Evolutionary conservation across 1,140 invertebrate genomes (phyloP).

Genomic region (Stegodyphus dumicola): DNA sequence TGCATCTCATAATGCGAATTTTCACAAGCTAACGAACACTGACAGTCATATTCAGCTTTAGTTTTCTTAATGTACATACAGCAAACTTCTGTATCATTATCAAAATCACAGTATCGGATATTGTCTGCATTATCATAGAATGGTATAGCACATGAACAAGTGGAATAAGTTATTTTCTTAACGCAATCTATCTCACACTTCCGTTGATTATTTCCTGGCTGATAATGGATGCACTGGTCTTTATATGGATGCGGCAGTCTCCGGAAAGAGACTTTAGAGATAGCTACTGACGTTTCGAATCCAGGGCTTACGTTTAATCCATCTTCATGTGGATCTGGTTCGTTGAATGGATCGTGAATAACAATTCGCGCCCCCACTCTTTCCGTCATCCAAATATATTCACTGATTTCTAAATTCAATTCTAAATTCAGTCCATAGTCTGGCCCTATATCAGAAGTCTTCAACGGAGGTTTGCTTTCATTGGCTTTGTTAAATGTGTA

Average conservation of each 20-base stretch:
- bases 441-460: constrained; percentile 22
- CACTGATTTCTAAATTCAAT: constrained; percentile 67
- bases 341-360: constrained; percentile 66
- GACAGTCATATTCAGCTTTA: neutral
- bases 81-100: neutral
- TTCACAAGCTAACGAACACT: neutral
- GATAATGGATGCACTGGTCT: constrained; percentile 21
- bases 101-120: neutral
- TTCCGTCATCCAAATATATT: constrained; percentile 67
- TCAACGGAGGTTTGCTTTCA: neutral
- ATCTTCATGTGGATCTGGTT: constrained; percentile 68
- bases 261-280: constrained; percentile 39
- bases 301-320: constrained; percentile 68
- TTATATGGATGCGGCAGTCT: constrained; percentile 41
- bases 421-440: constrained; percentile 66
- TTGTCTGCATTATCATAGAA: neutral
- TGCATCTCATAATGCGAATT: neutral
- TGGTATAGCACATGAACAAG: neutral
- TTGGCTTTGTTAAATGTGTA: constrained; percentile 32
- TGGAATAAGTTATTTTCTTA: neutral
- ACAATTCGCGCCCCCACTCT: constrained; percentile 67
- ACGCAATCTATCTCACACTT: neutral
- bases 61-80: neutral
- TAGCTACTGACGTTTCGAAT: constrained; percentile 65
- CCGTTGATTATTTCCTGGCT: neutral